Base-by-base conservation (phyloP, 2,113 vertebrate species). In the Lamprologus ornatipinnis region DNA sequence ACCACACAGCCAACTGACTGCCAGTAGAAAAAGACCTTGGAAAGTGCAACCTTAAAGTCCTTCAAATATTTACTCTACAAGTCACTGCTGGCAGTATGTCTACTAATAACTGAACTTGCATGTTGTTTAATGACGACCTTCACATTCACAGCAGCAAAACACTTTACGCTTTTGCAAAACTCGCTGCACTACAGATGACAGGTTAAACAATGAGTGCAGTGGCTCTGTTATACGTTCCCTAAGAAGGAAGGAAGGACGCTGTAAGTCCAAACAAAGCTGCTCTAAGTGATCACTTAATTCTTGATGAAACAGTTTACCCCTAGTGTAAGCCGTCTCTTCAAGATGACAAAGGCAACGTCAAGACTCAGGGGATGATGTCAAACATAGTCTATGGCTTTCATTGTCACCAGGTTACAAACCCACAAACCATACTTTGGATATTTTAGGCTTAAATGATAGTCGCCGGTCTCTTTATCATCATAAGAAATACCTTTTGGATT, bases 21-120 rank as follows among this genome's bases (percentile, higher is more conserved):
- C 45, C 45, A 51, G 45, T 8, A 51, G 42, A 78, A 87, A 86
- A 58, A 45, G 28, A 51, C 54, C 26, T 21, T 75, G 21, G 57
- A 55, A 80, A 12, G 7, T 33, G 33, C n/a, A 84, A 85, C 81
- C 23, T 83, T 60, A 5, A 73, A 75, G 81, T n/a, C 21, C 73
- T 68, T 60, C 33, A 91, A 87, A 91, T 89, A 87, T 92, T 90
- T 87, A 90, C 15, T 53, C 65, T 6, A 26, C 19, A 11, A 21
- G 15, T 40, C 78, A 55, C 54, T 33, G 65, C 28, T 28, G 26
- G 19, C 81, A 65, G 54, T 26, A 19, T 0, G 35, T 81, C 53
- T 81, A 12, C 26, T 42, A 55, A 37, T 0, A 78, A 6, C 26
- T 47, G 0, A 78, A 31, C 70, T 73, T 73, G 40, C 1, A 73